A percentile compares a stretch with the other conserved stretches of the same genome.
phyloP scores from a whole-genome alignment of 2,797 vertebrate species.

The Taenioides sp. region DNA sequence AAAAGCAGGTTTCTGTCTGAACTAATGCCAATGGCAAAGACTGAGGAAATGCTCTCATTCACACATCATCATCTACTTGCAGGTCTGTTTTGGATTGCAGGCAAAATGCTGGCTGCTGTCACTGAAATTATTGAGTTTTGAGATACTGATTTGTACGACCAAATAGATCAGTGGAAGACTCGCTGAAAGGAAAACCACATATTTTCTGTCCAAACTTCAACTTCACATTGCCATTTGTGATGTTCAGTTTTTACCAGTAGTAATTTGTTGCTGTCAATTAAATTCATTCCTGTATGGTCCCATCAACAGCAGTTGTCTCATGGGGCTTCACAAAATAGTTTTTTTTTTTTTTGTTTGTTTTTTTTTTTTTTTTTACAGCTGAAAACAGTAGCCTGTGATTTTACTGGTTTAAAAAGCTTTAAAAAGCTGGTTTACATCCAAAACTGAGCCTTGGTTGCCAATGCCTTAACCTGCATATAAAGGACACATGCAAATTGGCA shows the following conservation, averaged over 20 bases:
- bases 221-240: background rate
- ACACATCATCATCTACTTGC: background rate
- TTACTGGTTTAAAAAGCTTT: too few species aligned
- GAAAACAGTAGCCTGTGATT: background rate
- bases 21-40: background rate
- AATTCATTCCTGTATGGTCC: background rate
- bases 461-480: too few species aligned
- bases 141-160: background rate
- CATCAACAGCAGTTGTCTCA: background rate
- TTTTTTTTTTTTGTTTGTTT: too few species aligned
- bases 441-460: too few species aligned
- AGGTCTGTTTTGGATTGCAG: background rate
- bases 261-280: background rate
- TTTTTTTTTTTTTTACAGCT: background rate
- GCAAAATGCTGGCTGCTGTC: background rate
- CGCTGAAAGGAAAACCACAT: too few species aligned
- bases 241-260: background rate
- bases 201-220: background rate
- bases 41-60: background rate
- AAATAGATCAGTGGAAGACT: background rate
- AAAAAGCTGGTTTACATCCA: too few species aligned
- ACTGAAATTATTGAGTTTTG: background rate
- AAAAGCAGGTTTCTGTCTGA: background rate
- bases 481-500: too few species aligned
- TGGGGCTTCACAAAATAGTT: background rate